phyloP scores from a whole-genome alignment of 2,113 vertebrate genomes.

The Sus scrofa region T2T-Sscrofa CM000818.6:108617001-108617500 shows the following conservation, averaged over 20 bases:
- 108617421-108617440: too few species aligned
- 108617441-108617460: too few species aligned
- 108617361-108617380: too few species aligned
- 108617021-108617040: not conserved
- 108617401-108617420: too few species aligned
- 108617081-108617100: not conserved
- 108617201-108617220: not conserved
- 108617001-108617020: not conserved
- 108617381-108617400: too few species aligned
- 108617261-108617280: too few species aligned
- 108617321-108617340: too few species aligned
- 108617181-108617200: not conserved
- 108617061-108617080: not conserved
- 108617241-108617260: too few species aligned
- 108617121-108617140: not conserved
- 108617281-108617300: too few species aligned
- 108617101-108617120: not conserved
- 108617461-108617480: fast-evolving
- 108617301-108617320: too few species aligned
- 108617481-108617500: not conserved
- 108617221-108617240: too few species aligned
- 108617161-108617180: not conserved
- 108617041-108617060: not conserved
- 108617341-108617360: too few species aligned
- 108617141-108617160: not conserved